Percentiles rank a stretch among this genome's conserved stretches.
Conservation (phyloP, 2,888 invertebrate genomes). For the Euplexia lucipara region DNA sequence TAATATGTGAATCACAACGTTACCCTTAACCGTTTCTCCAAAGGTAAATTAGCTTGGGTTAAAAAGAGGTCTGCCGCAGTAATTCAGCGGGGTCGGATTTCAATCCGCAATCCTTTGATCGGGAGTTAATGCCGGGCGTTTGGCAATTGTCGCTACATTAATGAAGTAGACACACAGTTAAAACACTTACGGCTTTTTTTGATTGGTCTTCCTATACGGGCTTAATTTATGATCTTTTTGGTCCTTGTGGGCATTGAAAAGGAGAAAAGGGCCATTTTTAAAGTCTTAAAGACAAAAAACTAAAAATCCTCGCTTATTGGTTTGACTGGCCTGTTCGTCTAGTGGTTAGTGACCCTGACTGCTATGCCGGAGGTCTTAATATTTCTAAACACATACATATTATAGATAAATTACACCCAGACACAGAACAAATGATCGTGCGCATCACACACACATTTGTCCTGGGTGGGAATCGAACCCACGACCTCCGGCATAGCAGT, state of each 20-base stretch:
- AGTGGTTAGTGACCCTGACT: too few species aligned
- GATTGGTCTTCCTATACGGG: background rate
- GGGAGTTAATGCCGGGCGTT: slow-evolving; percentile 34
- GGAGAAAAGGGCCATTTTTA: background rate
- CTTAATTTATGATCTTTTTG: background rate
- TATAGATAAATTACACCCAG: too few species aligned
- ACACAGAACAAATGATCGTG: too few species aligned
- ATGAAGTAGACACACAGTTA: slow-evolving; percentile 21
- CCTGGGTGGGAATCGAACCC: too few species aligned
- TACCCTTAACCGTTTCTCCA: slow-evolving; percentile 27
- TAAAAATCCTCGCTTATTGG: too few species aligned
- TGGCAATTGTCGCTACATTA: slow-evolving; percentile 49
- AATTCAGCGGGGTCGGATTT: slow-evolving; percentile 53
- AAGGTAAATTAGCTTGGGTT: slow-evolving; percentile 53
- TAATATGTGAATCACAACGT: slow-evolving; percentile 40
- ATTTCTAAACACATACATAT: too few species aligned
- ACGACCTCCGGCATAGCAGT: too few species aligned
- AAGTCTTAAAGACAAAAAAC: too few species aligned
- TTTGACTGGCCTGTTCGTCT: too few species aligned
- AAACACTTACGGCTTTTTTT: slow-evolving; percentile 22
- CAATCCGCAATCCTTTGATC: slow-evolving; percentile 57
- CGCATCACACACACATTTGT: too few species aligned
- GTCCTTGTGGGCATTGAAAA: background rate
- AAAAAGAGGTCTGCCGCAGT: slow-evolving; percentile 57
- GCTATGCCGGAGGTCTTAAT: too few species aligned